phyloP scores from a whole-genome alignment of 1,140 invertebrate species.

The Pogonomyrmex barbatus region DNA sequence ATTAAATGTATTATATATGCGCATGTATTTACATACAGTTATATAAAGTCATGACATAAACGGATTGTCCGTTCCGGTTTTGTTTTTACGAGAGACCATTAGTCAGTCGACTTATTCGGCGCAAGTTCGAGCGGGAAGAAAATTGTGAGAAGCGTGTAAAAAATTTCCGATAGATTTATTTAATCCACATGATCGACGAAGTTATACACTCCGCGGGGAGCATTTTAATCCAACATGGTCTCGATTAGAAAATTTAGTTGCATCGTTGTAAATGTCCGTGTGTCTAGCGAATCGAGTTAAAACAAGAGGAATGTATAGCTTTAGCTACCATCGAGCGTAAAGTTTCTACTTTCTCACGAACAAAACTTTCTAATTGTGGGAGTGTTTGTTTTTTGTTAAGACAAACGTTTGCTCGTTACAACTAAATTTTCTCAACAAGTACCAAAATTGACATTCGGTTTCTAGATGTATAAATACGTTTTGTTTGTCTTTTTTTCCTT shows the following conservation, averaged over 20 bases:
- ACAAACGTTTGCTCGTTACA: conserved; percentile 47
- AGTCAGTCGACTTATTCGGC: conserved; percentile 20
- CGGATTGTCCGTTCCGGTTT: conserved; percentile 1
- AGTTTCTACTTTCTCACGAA: conserved; percentile 22
- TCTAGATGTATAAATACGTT: background rate
- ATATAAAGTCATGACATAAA: conserved; percentile 31
- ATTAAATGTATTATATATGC: background rate
- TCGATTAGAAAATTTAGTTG: conserved; percentile 52
- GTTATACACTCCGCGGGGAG: conserved; percentile 14
- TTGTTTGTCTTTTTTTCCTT: background rate
- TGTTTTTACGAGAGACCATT: conserved; percentile 40
- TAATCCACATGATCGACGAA: background rate
- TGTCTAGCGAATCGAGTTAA: conserved; percentile 14
- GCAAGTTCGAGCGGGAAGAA: background rate
- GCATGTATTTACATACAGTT: background rate
- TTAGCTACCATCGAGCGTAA: conserved; percentile 5
- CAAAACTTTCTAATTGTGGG: conserved; percentile 50
- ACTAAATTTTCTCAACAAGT: conserved; percentile 37
- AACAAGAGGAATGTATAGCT: conserved; percentile 9
- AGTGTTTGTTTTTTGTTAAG: conserved; percentile 40
- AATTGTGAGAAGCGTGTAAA: conserved; percentile 27
- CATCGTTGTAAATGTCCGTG: background rate
- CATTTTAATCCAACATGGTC: conserved; percentile 39
- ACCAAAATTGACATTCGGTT: conserved; percentile 37
- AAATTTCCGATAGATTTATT: conserved; percentile 48